A percentile compares a stretch with the other conserved stretches of the same genome.
Evolutionary conservation across 2,113 vertebrate genomes (phyloP).

Genomic region (Brienomyrus brachyistius): DNA sequence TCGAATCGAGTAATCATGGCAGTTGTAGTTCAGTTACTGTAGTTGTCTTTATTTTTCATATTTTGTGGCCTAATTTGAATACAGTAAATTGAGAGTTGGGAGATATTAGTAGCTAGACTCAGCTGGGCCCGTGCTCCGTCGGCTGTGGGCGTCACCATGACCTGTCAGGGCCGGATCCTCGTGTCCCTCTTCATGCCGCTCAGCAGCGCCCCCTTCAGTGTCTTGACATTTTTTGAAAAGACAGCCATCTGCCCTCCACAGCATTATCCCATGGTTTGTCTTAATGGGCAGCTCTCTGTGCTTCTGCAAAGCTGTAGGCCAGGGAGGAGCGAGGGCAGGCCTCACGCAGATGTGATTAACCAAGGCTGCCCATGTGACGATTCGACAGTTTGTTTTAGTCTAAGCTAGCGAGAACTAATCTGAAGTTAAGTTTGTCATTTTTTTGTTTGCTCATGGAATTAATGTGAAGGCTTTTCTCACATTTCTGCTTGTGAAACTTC

Average conservation of each 20-base stretch:
- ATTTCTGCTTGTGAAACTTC: neutral
- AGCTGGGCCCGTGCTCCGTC: neutral
- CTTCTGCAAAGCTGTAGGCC: neutral
- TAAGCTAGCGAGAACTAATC: neutral
- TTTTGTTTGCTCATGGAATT: neutral
- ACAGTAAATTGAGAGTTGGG: neutral
- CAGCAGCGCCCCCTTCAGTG: conserved; percentile 12
- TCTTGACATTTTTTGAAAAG: conserved; percentile 42
- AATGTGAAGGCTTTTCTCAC: neutral
- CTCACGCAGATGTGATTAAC: neutral
- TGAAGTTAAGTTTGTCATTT: neutral
- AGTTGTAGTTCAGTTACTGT: neutral
- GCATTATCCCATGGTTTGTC: conserved; percentile 27
- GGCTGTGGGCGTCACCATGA: neutral
- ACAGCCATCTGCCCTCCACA: conserved; percentile 47
- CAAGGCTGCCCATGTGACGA: neutral
- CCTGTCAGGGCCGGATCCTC: neutral
- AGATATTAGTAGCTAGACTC: neutral
- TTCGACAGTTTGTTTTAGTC: neutral
- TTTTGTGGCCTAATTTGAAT: neutral
- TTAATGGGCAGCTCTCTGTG: conserved; percentile 37
- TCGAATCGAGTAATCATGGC: neutral
- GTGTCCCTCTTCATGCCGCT: neutral
- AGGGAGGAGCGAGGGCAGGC: neutral
- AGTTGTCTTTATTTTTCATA: neutral